Evolutionary conservation across 1,140 invertebrate genomes (phyloP), one percentile per base, ranked within the genome.

Genomic region (Ganaspis sp.): DNA sequence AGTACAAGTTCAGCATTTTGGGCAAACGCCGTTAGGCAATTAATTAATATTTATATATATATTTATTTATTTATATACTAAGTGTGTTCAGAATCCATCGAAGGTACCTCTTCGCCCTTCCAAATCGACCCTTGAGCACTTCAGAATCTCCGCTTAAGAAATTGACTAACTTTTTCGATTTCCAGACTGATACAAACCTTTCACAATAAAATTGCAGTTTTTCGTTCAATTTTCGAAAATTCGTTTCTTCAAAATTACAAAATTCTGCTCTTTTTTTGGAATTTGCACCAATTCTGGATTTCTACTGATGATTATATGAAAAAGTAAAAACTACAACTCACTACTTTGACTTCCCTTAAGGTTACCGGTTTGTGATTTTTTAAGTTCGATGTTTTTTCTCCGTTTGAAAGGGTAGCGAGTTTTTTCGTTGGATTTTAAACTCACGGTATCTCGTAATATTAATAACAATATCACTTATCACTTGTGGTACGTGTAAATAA

Each of bases 401-500:
- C 42, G 38, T 58, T n/a, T 38, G 69, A 29, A 64, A 64, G 23
- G 15, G 58, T 29, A 29, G 58, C 12, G 58, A 64, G 58, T 12
- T 15, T 26, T 58, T 64, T 26, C 58, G 58, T 15, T 64, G 23
- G 58, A 15, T 29, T 64, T 64, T 64, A 21, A 29, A 64, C 23
- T 26, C 23, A 34, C 58, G 81, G 69, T 82, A 78, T 34, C 71
- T 83, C 54, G 79, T 83, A 84, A 79, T 88, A 88, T 88, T 84
- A 84, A 89, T 90, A 91, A 91, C 89, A 91, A 91, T 91, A 91
- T 91, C 90, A 91, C 89, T 91, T 91, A 90, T 91, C 87, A 91
- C 89, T 89, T 89, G 83, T 88, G 84, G 87, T 89, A 89, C 85
- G 81, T 89, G 87, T 90, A 88, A 90, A 90, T 90, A 88, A 90